phyloP scores from a whole-genome alignment of 2,113 vertebrate genomes.

The Syngnathus floridae region DNA sequence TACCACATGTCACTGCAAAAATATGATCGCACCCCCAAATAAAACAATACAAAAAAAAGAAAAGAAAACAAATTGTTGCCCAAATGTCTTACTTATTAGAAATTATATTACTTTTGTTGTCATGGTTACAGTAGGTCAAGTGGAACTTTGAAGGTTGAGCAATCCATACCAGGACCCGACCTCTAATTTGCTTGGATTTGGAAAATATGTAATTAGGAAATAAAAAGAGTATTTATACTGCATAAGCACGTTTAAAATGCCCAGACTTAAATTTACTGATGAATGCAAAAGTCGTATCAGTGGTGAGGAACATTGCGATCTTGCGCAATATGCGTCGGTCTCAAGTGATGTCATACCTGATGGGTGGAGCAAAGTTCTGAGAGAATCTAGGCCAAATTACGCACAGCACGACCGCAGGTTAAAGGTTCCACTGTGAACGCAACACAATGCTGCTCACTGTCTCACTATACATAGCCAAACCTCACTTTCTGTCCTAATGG shows the following conservation, averaged over 20 bases:
- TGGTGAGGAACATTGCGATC: neutral
- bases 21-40: no score
- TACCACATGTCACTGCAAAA: neutral
- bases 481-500: neutral
- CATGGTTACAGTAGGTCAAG: neutral
- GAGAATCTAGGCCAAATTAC: neutral
- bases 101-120: neutral
- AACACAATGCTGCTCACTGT: neutral
- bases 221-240: neutral
- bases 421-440: neutral
- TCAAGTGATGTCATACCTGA: neutral
- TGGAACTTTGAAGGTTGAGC: neutral
- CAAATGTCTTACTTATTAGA: neutral
- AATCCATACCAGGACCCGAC: neutral
- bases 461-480: neutral
- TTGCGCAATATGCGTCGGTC: neutral
- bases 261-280: neutral
- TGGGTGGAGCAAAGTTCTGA: neutral
- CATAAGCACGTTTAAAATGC: neutral
- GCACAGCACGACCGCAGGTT: neutral
- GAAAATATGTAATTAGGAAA: neutral
- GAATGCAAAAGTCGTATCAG: neutral
- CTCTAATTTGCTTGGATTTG: neutral
- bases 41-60: no score
- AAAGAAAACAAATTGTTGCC: neutral